Conservation (phyloP, 2,113 vertebrate species). For the Hipposideros armiger region DNA sequence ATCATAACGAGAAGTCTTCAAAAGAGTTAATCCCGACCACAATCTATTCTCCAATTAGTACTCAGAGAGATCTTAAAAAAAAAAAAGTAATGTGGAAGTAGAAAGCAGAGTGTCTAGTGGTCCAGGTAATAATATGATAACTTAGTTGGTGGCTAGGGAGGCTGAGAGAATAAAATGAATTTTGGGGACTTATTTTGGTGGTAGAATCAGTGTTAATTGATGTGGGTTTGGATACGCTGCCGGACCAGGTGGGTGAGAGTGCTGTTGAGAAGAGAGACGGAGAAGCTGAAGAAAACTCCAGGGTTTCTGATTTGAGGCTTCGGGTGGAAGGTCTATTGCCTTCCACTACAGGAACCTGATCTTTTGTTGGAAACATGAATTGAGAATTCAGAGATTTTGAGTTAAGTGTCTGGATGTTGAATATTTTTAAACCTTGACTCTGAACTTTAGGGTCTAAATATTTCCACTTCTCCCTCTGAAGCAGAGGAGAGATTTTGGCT, state of each 20-base stretch:
- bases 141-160: neutral
- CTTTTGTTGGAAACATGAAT: neutral
- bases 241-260: neutral
- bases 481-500: neutral
- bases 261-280: neutral
- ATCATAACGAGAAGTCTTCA: neutral
- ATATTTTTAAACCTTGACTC: neutral
- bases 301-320: neutral
- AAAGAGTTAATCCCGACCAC: neutral
- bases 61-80: neutral
- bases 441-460: neutral
- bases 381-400: neutral
- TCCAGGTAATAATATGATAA: no score
- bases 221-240: neutral
- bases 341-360: neutral
- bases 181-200: neutral
- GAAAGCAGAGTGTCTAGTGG: neutral
- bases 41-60: neutral
- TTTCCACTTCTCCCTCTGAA: neutral
- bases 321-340: neutral
- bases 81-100: neutral
- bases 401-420: neutral
- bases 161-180: neutral
- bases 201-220: neutral
- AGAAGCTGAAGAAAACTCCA: neutral